These are phyloP conservation scores for Cheilosia impressa DNA, from an alignment of 2,888 invertebrate genomes.

Conservation along the genomic window DNA sequence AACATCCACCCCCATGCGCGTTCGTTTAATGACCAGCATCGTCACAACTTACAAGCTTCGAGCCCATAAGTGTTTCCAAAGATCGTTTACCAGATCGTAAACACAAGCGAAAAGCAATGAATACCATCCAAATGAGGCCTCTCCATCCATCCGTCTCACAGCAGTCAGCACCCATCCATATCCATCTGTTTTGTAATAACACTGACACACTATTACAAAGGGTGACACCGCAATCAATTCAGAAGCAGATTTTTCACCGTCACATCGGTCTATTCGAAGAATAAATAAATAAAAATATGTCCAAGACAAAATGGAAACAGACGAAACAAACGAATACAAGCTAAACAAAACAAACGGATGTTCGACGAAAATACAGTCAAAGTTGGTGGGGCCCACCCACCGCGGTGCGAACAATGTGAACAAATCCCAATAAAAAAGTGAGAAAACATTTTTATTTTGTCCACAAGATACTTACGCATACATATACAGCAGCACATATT, in stretches of 20 bases:
- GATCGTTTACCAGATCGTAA: conserved; percentile 67
- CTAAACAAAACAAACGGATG: neutral
- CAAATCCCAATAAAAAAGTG: conserved; percentile 40
- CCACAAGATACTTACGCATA: conserved; percentile 18
- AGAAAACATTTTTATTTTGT: conserved; percentile 58
- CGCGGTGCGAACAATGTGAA: conserved; percentile 10
- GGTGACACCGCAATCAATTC: conserved; percentile 41
- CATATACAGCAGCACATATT: conserved; percentile 10
- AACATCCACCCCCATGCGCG: conserved; percentile 38
- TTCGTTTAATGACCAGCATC: conserved; percentile 24
- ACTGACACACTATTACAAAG: conserved; percentile 23
- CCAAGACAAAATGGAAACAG: conserved; percentile 54
- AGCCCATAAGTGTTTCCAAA: conserved; percentile 31
- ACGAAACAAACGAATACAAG: conserved; percentile 31
- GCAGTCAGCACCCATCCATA: neutral
- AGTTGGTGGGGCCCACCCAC: conserved; percentile 53
- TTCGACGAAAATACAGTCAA: conserved; percentile 5
- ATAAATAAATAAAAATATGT: conserved; percentile 25
- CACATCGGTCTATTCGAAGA: conserved; percentile 15
- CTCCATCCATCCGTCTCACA: conserved; percentile 4
- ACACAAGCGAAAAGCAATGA: conserved; percentile 30
- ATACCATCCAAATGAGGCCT: conserved; percentile 9
- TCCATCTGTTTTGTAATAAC: conserved; percentile 42
- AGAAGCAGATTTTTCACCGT: conserved; percentile 56
- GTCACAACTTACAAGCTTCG: conserved; percentile 22